phyloP scores from a whole-genome alignment of 1,140 invertebrate species.

The Platorchestia sp. region DNA sequence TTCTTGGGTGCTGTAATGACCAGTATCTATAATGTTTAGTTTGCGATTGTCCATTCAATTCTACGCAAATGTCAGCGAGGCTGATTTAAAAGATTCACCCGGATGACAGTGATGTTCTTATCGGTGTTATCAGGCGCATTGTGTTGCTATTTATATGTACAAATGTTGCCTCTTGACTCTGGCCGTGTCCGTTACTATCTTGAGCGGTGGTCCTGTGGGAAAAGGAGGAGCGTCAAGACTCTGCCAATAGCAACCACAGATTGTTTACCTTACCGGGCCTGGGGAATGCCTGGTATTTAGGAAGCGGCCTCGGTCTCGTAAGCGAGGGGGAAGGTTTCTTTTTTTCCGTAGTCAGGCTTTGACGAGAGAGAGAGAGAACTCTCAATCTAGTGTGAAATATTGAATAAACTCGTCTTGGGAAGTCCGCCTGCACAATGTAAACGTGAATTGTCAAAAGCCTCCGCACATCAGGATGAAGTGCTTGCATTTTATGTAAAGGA shows the following conservation, averaged over 20 bases:
- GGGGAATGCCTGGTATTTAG: neutral
- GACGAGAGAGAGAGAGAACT: neutral
- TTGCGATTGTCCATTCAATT: neutral
- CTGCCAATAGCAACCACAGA: neutral
- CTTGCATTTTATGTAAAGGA: neutral
- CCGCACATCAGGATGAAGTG: neutral
- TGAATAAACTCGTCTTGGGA: neutral
- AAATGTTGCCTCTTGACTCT: neutral
- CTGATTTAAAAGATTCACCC: neutral
- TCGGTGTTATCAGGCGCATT: neutral
- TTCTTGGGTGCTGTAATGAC: neutral
- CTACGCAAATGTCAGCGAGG: neutral
- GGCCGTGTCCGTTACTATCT: neutral
- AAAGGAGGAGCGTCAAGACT: neutral
- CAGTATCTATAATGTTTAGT: neutral
- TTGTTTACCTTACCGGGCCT: neutral
- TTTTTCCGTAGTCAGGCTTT: neutral
- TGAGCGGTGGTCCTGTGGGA: neutral
- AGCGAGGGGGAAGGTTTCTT: neutral
- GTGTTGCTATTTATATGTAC: neutral
- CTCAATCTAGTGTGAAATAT: neutral
- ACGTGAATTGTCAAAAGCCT: neutral
- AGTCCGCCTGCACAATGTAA: too few species aligned
- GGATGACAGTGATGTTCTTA: neutral
- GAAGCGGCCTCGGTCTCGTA: neutral